These are phyloP conservation scores for Nematopogon swammerdamellus DNA, from an alignment of 2,888 invertebrate species.

Conservation along the genomic window DNA sequence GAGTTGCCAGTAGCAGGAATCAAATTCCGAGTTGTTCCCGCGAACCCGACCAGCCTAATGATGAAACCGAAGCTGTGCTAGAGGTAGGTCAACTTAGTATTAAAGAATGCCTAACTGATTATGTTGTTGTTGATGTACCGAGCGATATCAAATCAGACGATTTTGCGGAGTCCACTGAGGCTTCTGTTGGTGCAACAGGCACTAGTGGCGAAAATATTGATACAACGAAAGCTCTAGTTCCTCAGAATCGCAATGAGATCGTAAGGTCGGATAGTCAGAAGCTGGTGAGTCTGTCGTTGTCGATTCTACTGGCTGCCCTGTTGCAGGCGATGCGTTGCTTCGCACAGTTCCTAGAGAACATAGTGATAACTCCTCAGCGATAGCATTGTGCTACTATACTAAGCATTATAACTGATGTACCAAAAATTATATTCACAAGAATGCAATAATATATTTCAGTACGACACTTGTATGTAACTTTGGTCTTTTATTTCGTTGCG, in stretches of 20 bases:
- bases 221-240: conserved; percentile 33
- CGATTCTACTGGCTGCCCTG: conserved; percentile 58
- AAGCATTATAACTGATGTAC: neutral
- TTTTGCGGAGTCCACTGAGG: conserved; percentile 17
- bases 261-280: conserved; percentile 43
- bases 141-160: conserved; percentile 27
- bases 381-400: conserved; percentile 22
- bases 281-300: conserved; percentile 58
- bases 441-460: conserved; percentile 2
- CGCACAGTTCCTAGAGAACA: conserved; percentile 60
- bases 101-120: conserved; percentile 20
- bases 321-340: conserved; percentile 62
- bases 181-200: neutral
- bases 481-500: neutral
- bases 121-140: conserved; percentile 46
- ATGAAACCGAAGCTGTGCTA: conserved; percentile 18
- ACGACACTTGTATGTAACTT: conserved; percentile 1
- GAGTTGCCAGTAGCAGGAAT: conserved; percentile 37
- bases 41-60: conserved; percentile 26
- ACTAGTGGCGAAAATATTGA: conserved; percentile 4
- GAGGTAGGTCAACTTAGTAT: conserved; percentile 7
- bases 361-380: conserved; percentile 46
- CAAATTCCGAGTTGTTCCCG: conserved; percentile 49
- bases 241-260: conserved; percentile 41
- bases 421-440: neutral